phyloP scores from a whole-genome alignment of 2,888 invertebrate species.

The Eilema griseolum region DNA sequence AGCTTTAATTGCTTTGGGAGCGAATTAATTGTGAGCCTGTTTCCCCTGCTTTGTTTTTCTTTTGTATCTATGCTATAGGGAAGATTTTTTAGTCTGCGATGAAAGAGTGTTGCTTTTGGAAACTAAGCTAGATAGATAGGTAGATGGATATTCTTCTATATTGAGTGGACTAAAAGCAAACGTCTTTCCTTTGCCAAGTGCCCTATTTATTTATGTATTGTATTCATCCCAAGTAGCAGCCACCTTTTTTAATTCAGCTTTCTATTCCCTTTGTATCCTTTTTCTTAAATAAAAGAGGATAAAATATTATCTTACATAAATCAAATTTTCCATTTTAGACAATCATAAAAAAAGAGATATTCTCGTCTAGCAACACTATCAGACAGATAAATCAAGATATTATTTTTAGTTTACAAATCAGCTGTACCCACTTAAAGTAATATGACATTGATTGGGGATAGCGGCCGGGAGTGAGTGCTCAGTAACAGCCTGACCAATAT shows the following conservation, averaged over 20 bases:
- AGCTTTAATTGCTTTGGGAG: constrained; percentile 53
- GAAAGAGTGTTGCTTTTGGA: background rate
- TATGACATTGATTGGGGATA: constrained; percentile 16
- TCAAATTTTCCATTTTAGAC: too few species aligned
- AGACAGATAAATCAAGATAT: background rate
- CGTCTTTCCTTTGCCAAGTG: background rate
- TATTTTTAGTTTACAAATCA: constrained; percentile 3
- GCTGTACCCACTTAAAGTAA: background rate
- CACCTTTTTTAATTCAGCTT: background rate
- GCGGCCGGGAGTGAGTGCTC: constrained; percentile 94
- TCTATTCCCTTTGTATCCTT: constrained; percentile 3
- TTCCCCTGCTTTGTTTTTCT: constrained; percentile 25
- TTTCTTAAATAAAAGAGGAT: constrained; percentile 7
- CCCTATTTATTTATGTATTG: background rate
- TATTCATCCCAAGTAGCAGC: constrained; percentile 2
- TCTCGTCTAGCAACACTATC: background rate
- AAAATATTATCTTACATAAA: too few species aligned
- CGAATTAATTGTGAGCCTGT: constrained; percentile 45
- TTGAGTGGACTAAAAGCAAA: too few species aligned
- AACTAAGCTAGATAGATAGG: too few species aligned
- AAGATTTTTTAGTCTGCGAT: constrained; percentile 13
- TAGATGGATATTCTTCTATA: too few species aligned
- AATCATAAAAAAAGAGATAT: background rate
- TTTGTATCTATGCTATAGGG: constrained; percentile 8
- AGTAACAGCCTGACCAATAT: constrained; percentile 92